These are phyloP conservation scores for Neoscelio sp. DNA, from an alignment of 2,888 invertebrate genomes.

Conservation along the genomic window DNA sequence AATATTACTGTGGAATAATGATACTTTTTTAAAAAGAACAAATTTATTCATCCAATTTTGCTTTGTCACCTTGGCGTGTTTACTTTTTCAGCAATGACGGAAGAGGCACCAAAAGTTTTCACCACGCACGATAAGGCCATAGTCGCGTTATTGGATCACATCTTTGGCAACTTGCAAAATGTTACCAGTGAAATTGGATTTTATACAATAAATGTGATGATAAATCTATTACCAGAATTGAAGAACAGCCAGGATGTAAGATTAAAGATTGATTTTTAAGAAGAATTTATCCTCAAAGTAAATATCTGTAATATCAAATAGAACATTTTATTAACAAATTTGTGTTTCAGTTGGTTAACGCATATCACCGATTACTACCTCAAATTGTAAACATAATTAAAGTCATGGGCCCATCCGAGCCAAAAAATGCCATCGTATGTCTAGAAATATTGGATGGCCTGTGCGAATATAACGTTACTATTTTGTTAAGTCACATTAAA, in stretches of 20 bases:
- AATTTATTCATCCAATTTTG: conserved; percentile 4
- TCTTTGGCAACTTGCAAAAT: conserved; percentile 83
- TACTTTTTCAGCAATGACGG: conserved; percentile 88
- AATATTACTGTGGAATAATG: background rate
- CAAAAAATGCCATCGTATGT: conserved; percentile 86
- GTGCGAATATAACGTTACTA: conserved; percentile 86
- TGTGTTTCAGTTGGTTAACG: conserved; percentile 83
- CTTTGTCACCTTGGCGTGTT: conserved; percentile 84
- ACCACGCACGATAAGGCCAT: conserved; percentile 86
- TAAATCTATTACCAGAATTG: conserved; percentile 87
- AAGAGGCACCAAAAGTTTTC: conserved; percentile 88
- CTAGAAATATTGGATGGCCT: conserved; percentile 88
- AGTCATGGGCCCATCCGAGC: conserved; percentile 84
- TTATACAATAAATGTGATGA: conserved; percentile 87
- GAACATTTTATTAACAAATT: conserved; percentile 20
- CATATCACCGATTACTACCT: conserved; percentile 86
- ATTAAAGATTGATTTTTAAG: conserved; percentile 42
- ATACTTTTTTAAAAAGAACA: background rate
- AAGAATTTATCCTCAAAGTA: conserved; percentile 31
- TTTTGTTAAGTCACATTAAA: conserved; percentile 87
- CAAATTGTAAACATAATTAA: conserved; percentile 85
- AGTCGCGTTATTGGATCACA: conserved; percentile 84
- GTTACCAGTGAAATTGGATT: conserved; percentile 84
- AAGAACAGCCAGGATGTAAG: conserved; percentile 86
- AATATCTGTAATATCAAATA: conserved; percentile 29